Percentiles rank a stretch among this genome's conserved stretches.
phyloP scores from a whole-genome alignment of 2,888 invertebrate species.

The Machimus atricapillus region DNA sequence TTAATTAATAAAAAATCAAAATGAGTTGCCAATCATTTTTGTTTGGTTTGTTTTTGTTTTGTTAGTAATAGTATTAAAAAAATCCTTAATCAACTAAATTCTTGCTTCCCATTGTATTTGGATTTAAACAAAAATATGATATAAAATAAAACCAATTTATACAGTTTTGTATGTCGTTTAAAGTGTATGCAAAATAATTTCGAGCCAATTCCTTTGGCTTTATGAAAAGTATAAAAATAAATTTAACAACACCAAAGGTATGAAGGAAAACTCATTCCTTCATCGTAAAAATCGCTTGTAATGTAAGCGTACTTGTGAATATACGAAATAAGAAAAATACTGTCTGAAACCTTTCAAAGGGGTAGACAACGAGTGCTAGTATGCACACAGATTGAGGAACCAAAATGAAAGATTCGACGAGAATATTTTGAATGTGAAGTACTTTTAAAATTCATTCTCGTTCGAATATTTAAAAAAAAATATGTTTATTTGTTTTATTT shows the following conservation, averaged over 20 bases:
- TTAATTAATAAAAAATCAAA: background rate
- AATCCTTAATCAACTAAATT: background rate
- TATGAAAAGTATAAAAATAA: background rate
- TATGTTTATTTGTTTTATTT: background rate
- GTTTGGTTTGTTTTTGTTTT: conserved; percentile 37
- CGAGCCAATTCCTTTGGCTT: background rate
- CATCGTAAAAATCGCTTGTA: background rate
- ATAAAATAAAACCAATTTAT: background rate
- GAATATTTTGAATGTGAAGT: conserved; percentile 23
- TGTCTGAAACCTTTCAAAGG: background rate
- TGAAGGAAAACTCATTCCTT: background rate
- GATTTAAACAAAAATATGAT: background rate
- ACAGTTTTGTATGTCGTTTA: background rate
- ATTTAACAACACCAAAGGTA: background rate
- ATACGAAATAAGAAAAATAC: background rate
- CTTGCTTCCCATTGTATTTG: background rate
- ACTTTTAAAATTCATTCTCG: conserved; percentile 18
- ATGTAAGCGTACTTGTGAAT: background rate
- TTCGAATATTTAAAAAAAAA: background rate
- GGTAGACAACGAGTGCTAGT: background rate
- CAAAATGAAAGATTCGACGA: background rate
- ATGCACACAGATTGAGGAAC: background rate
- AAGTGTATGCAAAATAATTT: background rate
- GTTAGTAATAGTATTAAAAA: background rate
- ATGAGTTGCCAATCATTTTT: conserved; percentile 43